Conservation (phyloP, 2,113 vertebrate species). For the Speoplatyrhinus poulsoni region DNA sequence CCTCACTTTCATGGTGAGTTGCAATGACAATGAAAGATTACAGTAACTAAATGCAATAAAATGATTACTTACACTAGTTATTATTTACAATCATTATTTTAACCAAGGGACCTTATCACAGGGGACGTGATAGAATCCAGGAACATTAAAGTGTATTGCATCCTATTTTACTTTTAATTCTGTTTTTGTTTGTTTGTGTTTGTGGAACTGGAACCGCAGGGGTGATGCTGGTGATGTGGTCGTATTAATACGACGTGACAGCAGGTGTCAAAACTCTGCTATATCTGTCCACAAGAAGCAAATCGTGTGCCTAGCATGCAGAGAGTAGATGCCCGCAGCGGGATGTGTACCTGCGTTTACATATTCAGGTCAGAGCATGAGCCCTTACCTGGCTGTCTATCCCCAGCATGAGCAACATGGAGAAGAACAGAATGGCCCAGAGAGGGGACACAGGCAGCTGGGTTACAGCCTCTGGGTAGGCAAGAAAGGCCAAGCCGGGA, state of each 20-base stretch:
- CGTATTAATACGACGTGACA: constrained; percentile 60
- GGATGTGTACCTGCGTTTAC: constrained; percentile 59
- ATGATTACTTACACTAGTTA: no score
- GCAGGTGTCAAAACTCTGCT: constrained; percentile 59
- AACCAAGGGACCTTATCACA: no score
- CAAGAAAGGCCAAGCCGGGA: constrained; percentile 94
- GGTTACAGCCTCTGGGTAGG: constrained; percentile 96
- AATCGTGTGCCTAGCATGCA: constrained; percentile 65
- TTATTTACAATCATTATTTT: no score
- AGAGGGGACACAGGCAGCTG: constrained; percentile 93
- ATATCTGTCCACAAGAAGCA: constrained; percentile 58
- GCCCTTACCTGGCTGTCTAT: constrained; percentile 96
- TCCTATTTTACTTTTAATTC: background rate
- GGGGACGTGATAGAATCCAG: no score
- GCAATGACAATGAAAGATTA: no score
- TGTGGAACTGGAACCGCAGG: constrained; percentile 28
- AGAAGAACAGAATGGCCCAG: constrained; percentile 98
- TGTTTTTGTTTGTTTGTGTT: background rate
- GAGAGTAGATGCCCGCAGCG: constrained; percentile 46
- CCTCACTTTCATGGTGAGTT: no score
- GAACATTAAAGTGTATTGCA: background rate
- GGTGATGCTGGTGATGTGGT: constrained; percentile 56
- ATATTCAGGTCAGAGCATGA: constrained; percentile 72
- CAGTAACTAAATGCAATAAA: no score
- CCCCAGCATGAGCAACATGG: constrained; percentile 97